Evolutionary conservation across 2,113 vertebrate genomes (phyloP).

Genomic region (Phaetusa simplex): DNA sequence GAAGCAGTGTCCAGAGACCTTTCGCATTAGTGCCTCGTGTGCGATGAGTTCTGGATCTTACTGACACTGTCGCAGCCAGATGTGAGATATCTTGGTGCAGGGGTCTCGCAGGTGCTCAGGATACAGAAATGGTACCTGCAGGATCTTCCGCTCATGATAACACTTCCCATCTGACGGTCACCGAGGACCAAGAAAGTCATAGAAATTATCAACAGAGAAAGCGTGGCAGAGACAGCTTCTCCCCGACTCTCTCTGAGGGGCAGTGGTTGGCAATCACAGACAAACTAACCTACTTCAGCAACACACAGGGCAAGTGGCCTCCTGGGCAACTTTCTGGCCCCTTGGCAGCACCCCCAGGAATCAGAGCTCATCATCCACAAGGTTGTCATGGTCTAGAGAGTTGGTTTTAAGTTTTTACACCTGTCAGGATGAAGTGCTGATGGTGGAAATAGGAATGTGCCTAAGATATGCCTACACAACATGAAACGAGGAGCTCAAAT

Average conservation of each 20-base stretch:
- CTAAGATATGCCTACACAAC: background rate
- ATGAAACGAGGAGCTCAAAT: background rate
- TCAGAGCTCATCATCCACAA: background rate
- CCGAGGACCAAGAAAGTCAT: background rate
- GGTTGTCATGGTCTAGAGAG: background rate
- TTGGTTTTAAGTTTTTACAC: background rate
- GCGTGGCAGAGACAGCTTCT: background rate
- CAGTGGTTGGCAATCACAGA: background rate
- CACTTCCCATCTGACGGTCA: background rate
- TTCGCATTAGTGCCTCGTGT: fast-evolving
- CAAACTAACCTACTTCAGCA: background rate
- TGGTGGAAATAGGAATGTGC: background rate
- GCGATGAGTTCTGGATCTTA: background rate
- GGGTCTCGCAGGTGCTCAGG: background rate
- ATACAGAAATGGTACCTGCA: background rate
- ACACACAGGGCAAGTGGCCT: background rate
- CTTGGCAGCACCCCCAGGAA: background rate
- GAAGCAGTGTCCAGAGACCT: background rate
- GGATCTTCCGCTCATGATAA: background rate
- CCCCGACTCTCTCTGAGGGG: background rate
- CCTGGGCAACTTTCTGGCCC: background rate
- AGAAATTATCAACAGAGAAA: background rate
- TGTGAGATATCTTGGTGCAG: background rate
- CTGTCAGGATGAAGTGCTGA: background rate
- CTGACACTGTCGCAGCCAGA: background rate